Percentiles rank a stretch among this genome's conserved stretches.
Conservation (phyloP, 2,797 vertebrate species). For the Halcyon chelicuti region DNA sequence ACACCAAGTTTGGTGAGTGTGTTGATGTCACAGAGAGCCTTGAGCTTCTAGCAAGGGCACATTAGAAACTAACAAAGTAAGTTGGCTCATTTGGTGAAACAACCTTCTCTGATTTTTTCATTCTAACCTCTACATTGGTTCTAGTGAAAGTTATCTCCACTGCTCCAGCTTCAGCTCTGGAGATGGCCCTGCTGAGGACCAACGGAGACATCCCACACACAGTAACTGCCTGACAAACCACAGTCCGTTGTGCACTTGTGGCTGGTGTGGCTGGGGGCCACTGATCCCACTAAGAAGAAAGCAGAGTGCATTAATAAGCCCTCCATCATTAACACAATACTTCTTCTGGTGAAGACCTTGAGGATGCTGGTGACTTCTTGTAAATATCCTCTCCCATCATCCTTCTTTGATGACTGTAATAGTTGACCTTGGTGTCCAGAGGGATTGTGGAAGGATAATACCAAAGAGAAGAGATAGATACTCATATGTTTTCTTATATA, state of each 20-base stretch:
- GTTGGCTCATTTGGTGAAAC: neutral
- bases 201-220: rapidly evolving
- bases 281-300: neutral
- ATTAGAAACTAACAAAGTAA: neutral
- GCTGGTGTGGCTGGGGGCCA: neutral
- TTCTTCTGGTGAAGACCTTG: neutral
- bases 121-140: rapidly evolving
- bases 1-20: neutral
- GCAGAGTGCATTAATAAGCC: neutral
- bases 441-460: neutral
- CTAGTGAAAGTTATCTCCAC: neutral
- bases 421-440: neutral
- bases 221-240: neutral
- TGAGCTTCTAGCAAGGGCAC: neutral
- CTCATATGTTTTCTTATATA: neutral
- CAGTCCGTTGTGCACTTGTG: neutral
- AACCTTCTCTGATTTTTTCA: neutral
- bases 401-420: neutral
- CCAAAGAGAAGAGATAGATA: neutral
- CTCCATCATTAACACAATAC: neutral
- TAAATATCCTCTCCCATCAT: neutral
- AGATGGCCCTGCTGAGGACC: rapidly evolving
- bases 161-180: neutral
- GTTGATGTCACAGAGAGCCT: neutral
- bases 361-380: neutral